Base-by-base conservation (phyloP, 2,888 invertebrate species). In the Clostera curtula region DNA sequence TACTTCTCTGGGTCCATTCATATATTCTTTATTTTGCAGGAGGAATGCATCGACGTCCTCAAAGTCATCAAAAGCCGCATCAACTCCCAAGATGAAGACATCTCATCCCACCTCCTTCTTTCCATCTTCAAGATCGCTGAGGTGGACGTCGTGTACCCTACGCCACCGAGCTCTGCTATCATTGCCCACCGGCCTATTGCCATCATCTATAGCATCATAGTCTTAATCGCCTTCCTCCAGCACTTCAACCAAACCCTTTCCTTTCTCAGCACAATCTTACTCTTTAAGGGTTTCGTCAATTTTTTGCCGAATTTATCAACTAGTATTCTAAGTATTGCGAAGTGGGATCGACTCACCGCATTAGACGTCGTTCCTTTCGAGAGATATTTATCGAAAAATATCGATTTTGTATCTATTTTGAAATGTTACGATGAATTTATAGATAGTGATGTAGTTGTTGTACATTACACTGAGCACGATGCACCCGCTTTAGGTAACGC, bases 51-150 rank as follows among this genome's bases (percentile, higher is more conserved):
- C 30, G 89, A 90, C 49, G 89, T 93, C 40, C 82, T 95, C 40
- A 92, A 93, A 73, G 87, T 90, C 41, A 88, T 95, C 36, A 93
- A 93, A 63, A 89, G 92, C 39, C 90, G 93, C 58, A 94, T 96
- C 64, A 95, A 95, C 82, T 88, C 90, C 24, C 91, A 92, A 56
- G 90, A 93, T 68, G 90, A 92, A 43, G 93, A 94, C 59, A 90
- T 95, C 46, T 91, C 92, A 59, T 93, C 94, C 25, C 94, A 95
- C 70, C 89, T 93, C 35, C 86, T 95, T 17, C 87, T 95, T 32
- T 95, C 95, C 49, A 94, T 95, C 70, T 93, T 95, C 85, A 95
- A 95, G 85, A 93, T 95, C 85, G 95, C 95, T 27, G 95, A 95
- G 85, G 94, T 95, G 27, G 94, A 95, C 73, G 91, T 94, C 26